These are phyloP conservation scores for Sylvia borin DNA, from an alignment of 2,797 vertebrate species.

Conservation along the genomic window DNA sequence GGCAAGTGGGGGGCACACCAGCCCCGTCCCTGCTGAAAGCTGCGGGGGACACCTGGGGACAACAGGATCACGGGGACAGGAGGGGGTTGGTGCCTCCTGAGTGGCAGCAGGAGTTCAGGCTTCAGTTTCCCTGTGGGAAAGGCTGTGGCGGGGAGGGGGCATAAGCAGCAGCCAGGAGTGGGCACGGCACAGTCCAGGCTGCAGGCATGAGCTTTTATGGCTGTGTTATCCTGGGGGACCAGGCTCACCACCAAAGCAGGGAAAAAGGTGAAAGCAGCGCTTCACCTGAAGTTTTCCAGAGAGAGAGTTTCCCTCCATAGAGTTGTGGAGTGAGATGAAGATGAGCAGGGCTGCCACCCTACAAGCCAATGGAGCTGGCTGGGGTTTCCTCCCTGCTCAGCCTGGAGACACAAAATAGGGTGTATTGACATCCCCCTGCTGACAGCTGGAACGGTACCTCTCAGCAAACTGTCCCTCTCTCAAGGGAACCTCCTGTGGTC, in stretches of 20 bases:
- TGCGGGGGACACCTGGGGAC: rapidly evolving
- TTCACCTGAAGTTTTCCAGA: neutral
- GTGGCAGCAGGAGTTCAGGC: rapidly evolving
- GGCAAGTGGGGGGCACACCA: neutral
- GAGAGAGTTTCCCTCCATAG: neutral
- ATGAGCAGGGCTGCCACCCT: neutral
- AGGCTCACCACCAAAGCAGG: neutral
- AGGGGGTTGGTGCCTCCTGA: neutral
- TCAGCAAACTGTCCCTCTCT: neutral
- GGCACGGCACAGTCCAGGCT: neutral
- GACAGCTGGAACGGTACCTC: rapidly evolving
- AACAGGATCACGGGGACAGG: rapidly evolving
- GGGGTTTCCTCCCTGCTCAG: neutral
- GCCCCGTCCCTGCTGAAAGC: rapidly evolving
- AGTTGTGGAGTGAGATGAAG: neutral
- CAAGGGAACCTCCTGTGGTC: rapidly evolving
- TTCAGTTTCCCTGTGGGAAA: rapidly evolving
- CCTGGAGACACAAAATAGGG: neutral
- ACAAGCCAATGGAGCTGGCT: neutral
- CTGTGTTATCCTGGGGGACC: neutral
- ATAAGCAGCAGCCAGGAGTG: neutral
- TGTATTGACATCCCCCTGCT: neutral
- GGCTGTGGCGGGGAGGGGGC: rapidly evolving
- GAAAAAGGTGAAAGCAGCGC: neutral
- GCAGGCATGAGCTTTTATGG: neutral